Conservation (phyloP, 2,888 invertebrate species). For the Leptura quadrifasciata region DNA sequence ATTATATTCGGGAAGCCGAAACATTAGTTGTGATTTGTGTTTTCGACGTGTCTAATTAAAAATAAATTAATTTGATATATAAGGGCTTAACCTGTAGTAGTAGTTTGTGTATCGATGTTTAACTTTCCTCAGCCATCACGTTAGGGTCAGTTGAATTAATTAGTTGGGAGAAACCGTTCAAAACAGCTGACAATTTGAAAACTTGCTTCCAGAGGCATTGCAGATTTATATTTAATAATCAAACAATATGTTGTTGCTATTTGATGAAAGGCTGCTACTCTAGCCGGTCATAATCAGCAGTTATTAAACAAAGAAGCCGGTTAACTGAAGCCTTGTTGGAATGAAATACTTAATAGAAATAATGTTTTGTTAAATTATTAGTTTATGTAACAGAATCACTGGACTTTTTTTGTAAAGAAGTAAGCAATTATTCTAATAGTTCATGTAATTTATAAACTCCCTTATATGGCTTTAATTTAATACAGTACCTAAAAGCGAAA, state of each 20-base stretch:
- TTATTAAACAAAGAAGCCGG: constrained; percentile 36
- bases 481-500: no score
- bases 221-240: constrained; percentile 68
- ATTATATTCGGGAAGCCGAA: constrained; percentile 40
- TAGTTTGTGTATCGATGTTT: constrained; percentile 65
- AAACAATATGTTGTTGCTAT: constrained; percentile 64
- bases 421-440: no score
- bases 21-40: constrained; percentile 60
- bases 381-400: no score
- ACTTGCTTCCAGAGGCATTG: constrained; percentile 61
- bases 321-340: background rate
- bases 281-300: constrained; percentile 32
- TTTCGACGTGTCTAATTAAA: constrained; percentile 64
- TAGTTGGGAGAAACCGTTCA: constrained; percentile 66
- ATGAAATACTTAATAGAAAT: background rate
- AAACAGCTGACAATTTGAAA: constrained; percentile 70
- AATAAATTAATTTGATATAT: constrained; percentile 62
- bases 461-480: no score
- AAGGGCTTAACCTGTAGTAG: constrained; percentile 60
- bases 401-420: no score
- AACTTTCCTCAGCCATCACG: constrained; percentile 64
- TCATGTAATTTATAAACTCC: no score
- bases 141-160: constrained; percentile 68
- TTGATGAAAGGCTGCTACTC: constrained; percentile 50
- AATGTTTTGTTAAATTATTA: background rate